Conservation (phyloP, 2,113 vertebrate genomes). For the Syngnathus typhle region DNA sequence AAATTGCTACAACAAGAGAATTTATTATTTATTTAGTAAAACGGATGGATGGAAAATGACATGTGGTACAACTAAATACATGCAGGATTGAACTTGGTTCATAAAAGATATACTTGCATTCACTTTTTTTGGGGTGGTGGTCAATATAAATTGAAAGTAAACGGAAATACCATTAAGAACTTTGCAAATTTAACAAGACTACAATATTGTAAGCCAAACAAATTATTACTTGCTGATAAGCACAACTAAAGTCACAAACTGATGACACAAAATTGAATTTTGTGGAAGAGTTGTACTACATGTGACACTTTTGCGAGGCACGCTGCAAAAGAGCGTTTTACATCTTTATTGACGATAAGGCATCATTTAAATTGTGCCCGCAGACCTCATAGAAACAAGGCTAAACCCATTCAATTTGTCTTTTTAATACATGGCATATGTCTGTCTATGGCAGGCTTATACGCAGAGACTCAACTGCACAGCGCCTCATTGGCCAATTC, state of each 20-base stretch:
- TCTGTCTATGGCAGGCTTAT: slow-evolving; percentile 54
- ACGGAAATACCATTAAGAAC: no score
- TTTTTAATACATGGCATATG: slow-evolving; percentile 53
- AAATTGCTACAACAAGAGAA: neutral
- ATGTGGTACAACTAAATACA: neutral
- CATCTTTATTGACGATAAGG: slow-evolving; percentile 30
- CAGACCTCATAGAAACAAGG: slow-evolving; percentile 21
- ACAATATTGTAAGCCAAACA: no score
- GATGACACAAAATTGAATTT: neutral
- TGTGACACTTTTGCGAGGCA: neutral
- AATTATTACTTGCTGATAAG: neutral
- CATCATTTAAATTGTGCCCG: slow-evolving; percentile 29
- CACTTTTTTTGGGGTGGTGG: no score
- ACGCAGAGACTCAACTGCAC: slow-evolving; percentile 42
- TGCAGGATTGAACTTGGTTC: neutral
- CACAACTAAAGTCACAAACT: neutral
- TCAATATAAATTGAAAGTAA: no score
- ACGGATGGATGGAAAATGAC: no score
- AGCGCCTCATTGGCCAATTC: slow-evolving; percentile 68
- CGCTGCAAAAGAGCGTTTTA: slow-evolving; percentile 10
- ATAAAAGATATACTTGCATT: neutral
- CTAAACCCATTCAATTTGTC: slow-evolving; percentile 61
- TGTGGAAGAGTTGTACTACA: neutral
- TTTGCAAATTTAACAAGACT: no score
- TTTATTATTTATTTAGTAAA: neutral